Base-by-base conservation (phyloP, 2,113 vertebrate species). In the Caretta caretta region DNA sequence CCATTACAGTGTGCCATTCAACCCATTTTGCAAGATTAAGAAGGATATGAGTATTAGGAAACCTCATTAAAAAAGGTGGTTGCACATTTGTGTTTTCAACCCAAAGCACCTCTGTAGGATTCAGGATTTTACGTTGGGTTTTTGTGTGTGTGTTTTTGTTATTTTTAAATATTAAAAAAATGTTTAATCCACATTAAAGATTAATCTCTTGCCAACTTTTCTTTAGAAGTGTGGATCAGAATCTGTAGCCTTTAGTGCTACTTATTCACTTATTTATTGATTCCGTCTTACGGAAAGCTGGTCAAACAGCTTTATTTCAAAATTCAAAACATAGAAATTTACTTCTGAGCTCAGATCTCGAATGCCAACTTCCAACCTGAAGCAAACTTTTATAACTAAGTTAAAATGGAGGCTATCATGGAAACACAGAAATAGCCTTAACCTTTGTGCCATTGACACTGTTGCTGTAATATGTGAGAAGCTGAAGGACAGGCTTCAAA, bases 191-290 rank as follows among this genome's bases (percentile, higher is more conserved):
- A 17, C 62, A 1, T 2, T 54, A 57, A 38, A 2, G 10, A 53
- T 4, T 2, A 0, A 0, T 0, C 1, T 48, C 83, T 16, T 25
- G 0, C 10, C 5, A 31, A 46, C 51, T 42, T 5, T 2, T 16
- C 5, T 84, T 85, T 80, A 29, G 54, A 76, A 79, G 50, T 5
- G 48, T 4, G 1, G 5, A 62, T 6, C 57, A 90, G 38, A 1
- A 57, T 76, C 27, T 0, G 0, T 42, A 17, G 85, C 4, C 81
- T 80, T 29, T 48, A 81, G 42, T 9, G 11, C 17, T 80, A 3
- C 69, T 91, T 48, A 5, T 87, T 89, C 87, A 27, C 46, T 65
- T 78, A 81, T 3, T 54, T 90, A 27, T 2, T 48, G 29, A 57
- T 35, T 89, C 80, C 42, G 65, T 78, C 8, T 19, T 79, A 27